Conservation (phyloP, 2,797 vertebrate genomes). For the Ptychadena robeensis region DNA sequence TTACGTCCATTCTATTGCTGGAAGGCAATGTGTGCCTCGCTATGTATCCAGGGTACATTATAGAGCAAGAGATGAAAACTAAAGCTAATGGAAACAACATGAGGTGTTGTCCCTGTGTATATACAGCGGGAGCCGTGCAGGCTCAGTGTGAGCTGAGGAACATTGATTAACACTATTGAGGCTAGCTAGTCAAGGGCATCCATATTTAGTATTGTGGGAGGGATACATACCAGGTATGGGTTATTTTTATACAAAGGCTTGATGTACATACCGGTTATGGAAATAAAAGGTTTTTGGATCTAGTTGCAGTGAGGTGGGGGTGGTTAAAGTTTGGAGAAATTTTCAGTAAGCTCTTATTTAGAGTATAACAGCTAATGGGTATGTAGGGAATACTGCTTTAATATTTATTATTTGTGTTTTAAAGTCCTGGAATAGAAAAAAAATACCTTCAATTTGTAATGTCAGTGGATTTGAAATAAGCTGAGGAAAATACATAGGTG, state of each 20-base stretch:
- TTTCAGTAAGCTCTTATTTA: neutral
- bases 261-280: neutral
- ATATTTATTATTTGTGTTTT: neutral
- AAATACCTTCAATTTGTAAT: no score
- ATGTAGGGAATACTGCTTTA: neutral
- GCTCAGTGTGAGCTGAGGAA: neutral
- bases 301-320: neutral
- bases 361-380: no score
- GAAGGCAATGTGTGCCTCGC: neutral
- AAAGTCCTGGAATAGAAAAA: neutral
- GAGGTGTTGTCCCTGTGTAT: neutral
- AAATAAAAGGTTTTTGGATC: neutral
- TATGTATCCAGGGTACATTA: neutral
- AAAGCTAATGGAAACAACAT: neutral
- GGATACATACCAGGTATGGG: neutral
- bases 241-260: neutral
- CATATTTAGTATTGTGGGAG: neutral
- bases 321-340: neutral
- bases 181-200: neutral
- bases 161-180: constrained; percentile 6
- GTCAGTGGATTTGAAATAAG: no score
- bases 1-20: neutral
- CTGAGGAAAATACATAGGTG: no score
- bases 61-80: neutral
- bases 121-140: neutral